Evolutionary conservation across 2,888 invertebrate genomes (phyloP).

Genomic region (Nebria brevicollis): DNA sequence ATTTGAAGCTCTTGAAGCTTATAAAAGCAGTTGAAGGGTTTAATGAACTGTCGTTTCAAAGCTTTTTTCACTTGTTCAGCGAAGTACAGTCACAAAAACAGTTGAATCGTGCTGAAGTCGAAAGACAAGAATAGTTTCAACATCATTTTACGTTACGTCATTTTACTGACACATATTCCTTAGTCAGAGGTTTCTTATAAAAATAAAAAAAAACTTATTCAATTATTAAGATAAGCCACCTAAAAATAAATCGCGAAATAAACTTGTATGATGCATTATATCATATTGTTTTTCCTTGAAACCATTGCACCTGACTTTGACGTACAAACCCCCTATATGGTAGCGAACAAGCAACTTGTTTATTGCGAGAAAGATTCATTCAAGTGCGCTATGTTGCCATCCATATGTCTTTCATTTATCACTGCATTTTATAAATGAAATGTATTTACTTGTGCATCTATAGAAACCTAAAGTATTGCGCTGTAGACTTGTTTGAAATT

Average conservation of each 20-base stretch:
- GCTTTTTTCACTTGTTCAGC: constrained; percentile 38
- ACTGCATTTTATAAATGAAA: neutral
- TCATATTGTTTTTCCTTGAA: neutral
- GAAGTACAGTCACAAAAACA: constrained; percentile 42
- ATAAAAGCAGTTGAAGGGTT: constrained; percentile 40
- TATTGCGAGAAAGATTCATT: constrained; percentile 39
- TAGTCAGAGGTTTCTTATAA: constrained; percentile 34
- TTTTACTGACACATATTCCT: constrained; percentile 34
- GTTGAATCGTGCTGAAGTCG: constrained; percentile 17
- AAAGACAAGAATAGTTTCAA: constrained; percentile 42
- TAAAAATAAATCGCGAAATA: neutral
- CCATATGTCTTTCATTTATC: neutral
- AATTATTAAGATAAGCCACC: neutral
- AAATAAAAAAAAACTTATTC: constrained; percentile 18
- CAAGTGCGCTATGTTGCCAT: constrained; percentile 16
- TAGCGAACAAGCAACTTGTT: constrained; percentile 25
- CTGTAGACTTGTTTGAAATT: neutral
- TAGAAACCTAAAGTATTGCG: neutral
- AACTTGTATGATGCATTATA: too few species aligned
- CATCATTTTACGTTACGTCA: constrained; percentile 40
- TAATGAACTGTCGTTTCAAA: constrained; percentile 41
- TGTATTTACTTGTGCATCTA: neutral
- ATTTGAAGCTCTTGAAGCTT: constrained; percentile 11
- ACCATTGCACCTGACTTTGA: constrained; percentile 35
- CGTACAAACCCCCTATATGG: constrained; percentile 27